Evolutionary conservation across 1,140 invertebrate species (phyloP).

Genomic region (Chlorops oryzae): DNA sequence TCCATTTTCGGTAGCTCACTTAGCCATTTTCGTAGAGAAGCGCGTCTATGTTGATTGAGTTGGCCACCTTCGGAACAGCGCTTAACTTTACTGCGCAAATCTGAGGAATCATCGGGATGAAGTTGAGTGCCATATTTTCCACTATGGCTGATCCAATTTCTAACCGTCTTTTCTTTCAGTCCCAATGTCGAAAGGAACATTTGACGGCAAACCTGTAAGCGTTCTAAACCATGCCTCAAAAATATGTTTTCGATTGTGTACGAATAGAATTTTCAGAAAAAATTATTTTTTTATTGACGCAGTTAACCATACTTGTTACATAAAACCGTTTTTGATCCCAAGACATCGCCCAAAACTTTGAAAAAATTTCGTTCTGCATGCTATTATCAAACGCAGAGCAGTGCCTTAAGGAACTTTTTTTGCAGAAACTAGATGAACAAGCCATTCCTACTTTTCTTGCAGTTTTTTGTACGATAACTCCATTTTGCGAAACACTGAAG

Average conservation of each 20-base stretch:
- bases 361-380: too few relatives aligned
- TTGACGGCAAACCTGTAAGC: conserved; percentile 1
- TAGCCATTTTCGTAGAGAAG: too few relatives aligned
- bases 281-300: neutral
- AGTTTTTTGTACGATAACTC: too few relatives aligned
- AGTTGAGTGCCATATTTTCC: neutral
- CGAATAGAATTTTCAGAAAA: neutral
- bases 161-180: neutral
- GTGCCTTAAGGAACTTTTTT: too few relatives aligned
- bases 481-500: too few relatives aligned
- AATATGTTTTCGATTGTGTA: conserved; percentile 4
- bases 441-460: too few relatives aligned
- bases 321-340: conserved; percentile 4
- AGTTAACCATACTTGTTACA: neutral
- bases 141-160: neutral
- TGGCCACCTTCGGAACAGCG: too few relatives aligned
- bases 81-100: neutral
- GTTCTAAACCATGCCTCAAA: neutral
- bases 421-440: too few relatives aligned
- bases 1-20: too few relatives aligned
- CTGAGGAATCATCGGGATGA: neutral
- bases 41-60: too few relatives aligned
- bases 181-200: conserved; percentile 11
- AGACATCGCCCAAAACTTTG: conserved; percentile 8
- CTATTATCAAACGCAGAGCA: too few relatives aligned